phyloP scores from a whole-genome alignment of 2,113 vertebrate genomes.

The Pycnonotus jocosus region DNA sequence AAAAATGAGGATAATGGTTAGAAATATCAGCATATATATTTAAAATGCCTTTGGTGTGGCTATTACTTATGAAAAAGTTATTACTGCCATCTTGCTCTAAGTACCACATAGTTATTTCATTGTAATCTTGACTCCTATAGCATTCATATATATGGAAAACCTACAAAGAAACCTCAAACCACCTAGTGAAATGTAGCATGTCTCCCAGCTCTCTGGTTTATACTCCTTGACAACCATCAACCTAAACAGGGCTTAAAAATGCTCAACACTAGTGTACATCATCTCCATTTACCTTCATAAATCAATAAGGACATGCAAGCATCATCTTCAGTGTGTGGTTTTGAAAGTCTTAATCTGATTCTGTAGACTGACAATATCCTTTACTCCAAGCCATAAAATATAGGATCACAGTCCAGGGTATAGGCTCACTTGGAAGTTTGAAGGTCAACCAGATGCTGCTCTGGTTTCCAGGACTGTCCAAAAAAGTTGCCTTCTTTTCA shows the following conservation, averaged over 20 bases:
- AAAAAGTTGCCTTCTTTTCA: neutral
- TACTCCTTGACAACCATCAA: neutral
- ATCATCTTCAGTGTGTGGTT: neutral
- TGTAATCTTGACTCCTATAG: neutral
- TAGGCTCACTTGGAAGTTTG: neutral
- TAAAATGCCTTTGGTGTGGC: neutral
- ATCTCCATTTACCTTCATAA: neutral
- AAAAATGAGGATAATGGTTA: neutral
- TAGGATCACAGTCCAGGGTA: neutral
- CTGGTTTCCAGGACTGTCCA: neutral
- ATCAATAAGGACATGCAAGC: neutral
- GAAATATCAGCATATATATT: constrained; percentile 3
- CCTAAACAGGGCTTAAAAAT: neutral
- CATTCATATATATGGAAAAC: neutral
- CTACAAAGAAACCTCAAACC: neutral
- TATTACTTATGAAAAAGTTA: neutral
- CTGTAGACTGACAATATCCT: neutral
- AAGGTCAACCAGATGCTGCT: neutral
- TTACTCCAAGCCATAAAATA: neutral
- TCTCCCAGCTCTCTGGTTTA: neutral
- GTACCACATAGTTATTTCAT: neutral
- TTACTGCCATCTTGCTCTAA: neutral
- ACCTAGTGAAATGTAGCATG: neutral
- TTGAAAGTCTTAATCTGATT: neutral
- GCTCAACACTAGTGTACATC: neutral